These are phyloP conservation scores for Samia ricini DNA, from an alignment of 1,140 invertebrate species.

Conservation along the genomic window DNA sequence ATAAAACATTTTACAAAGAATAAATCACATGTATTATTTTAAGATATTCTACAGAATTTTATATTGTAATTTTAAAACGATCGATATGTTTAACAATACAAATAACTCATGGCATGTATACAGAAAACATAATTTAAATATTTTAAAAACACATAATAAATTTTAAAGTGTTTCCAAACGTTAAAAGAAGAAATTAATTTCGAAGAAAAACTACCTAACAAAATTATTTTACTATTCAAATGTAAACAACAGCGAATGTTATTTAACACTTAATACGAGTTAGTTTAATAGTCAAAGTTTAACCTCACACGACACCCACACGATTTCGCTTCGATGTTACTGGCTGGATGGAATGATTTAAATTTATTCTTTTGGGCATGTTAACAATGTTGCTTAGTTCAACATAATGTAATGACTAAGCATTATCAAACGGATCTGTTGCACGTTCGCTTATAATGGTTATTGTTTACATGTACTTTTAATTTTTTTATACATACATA, in stretches of 20 bases:
- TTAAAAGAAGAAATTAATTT: background rate
- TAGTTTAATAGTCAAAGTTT: background rate
- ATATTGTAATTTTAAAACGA: too few species aligned
- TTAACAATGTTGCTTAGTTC: constrained; percentile 28
- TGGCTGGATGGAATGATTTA: constrained; percentile 23
- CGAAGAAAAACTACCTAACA: background rate
- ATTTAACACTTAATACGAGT: background rate
- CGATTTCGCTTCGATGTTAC: constrained; percentile 19
- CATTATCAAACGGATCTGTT: constrained; percentile 36
- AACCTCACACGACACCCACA: constrained; percentile 17
- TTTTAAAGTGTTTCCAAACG: background rate
- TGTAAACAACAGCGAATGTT: background rate
- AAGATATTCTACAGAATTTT: too few species aligned
- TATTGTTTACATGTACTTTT: constrained; percentile 38
- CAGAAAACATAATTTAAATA: too few species aligned
- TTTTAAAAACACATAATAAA: background rate
- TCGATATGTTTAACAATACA: too few species aligned
- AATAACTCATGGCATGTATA: too few species aligned
- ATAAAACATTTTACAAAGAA: background rate
- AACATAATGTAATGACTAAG: constrained; percentile 33
- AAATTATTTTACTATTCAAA: background rate
- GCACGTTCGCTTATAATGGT: constrained; percentile 38
- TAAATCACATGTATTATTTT: background rate
- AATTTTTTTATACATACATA: constrained; percentile 4
- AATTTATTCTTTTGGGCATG: constrained; percentile 27